These are phyloP conservation scores for Arctia plantaginis DNA, from an alignment of 2,888 invertebrate genomes.

Conservation along the genomic window DNA sequence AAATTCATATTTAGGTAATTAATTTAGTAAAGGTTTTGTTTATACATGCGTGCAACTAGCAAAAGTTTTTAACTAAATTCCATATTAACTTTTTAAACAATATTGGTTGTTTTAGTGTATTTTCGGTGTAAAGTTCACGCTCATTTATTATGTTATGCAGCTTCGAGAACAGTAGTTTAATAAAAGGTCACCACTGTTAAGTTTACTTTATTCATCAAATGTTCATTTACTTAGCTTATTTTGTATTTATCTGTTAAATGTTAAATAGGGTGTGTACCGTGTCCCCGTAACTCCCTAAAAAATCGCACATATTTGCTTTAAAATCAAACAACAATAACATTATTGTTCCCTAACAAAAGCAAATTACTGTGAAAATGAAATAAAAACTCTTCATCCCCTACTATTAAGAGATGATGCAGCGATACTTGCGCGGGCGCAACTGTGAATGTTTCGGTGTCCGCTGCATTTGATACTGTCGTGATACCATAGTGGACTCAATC, in stretches of 20 bases:
- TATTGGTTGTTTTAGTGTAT: background rate
- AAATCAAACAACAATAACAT: slow-evolving; percentile 79
- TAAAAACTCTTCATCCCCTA: slow-evolving; percentile 84
- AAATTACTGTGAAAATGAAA: slow-evolving; percentile 86
- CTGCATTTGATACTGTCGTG: slow-evolving; percentile 58
- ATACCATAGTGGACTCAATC: slow-evolving; percentile 17
- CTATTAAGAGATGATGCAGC: slow-evolving; percentile 85
- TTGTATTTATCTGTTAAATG: slow-evolving; percentile 56
- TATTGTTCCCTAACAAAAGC: slow-evolving; percentile 80
- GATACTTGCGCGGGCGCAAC: slow-evolving; percentile 81
- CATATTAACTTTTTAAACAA: background rate
- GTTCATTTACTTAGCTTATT: slow-evolving; percentile 45
- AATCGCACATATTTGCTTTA: slow-evolving; percentile 81
- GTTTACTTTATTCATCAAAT: slow-evolving; percentile 37
- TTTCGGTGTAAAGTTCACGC: background rate
- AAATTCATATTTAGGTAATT: background rate
- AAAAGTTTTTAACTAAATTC: background rate
- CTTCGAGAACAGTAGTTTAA: background rate
- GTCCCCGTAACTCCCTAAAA: slow-evolving; percentile 72
- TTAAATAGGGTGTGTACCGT: slow-evolving; percentile 77
- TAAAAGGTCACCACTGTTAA: background rate
- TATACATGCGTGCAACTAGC: background rate
- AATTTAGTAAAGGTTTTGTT: no score
- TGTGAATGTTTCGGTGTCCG: slow-evolving; percentile 67
- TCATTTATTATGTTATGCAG: background rate